phyloP scores from a whole-genome alignment of 1,140 invertebrate genomes.

The Adoxophyes honmai region DNA sequence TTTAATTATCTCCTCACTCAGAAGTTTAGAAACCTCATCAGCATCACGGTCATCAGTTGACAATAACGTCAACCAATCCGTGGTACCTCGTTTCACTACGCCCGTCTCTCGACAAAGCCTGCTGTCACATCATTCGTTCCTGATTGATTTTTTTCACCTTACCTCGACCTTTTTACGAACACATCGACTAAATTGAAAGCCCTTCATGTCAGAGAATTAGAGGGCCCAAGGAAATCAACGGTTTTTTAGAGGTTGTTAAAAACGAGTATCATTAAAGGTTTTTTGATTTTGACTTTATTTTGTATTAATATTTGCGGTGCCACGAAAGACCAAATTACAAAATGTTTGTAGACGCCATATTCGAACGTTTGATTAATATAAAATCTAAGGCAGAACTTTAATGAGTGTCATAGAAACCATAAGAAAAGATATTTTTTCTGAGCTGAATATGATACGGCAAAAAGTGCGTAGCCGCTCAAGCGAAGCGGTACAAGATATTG shows the following conservation, averaged over 20 bases:
- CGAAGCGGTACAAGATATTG: not conserved
- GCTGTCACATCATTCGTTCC: conserved; percentile 62
- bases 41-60: conserved; percentile 52
- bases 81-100: conserved; percentile 55
- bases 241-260: conserved; percentile 2
- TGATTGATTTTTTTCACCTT: conserved; percentile 68
- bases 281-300: not conserved
- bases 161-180: conserved; percentile 38
- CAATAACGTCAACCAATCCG: conserved; percentile 55
- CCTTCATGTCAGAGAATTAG: conserved; percentile 45
- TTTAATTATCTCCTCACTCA: conserved; percentile 14
- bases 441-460: not conserved
- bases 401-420: too few species aligned
- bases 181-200: conserved; percentile 43
- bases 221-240: conserved; percentile 21
- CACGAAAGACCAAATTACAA: too few species aligned
- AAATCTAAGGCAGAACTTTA: not conserved
- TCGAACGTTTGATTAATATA: not conserved
- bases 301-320: too few species aligned
- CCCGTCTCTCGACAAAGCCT: conserved; percentile 53
- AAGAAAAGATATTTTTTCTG: too few species aligned
- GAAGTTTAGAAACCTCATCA: conserved; percentile 19
- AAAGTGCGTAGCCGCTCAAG: not conserved
- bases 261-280: not conserved
- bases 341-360: too few species aligned